These are phyloP conservation scores for Falco cherrug DNA, from an alignment of 2,797 vertebrate species.

Conservation along the genomic window DNA sequence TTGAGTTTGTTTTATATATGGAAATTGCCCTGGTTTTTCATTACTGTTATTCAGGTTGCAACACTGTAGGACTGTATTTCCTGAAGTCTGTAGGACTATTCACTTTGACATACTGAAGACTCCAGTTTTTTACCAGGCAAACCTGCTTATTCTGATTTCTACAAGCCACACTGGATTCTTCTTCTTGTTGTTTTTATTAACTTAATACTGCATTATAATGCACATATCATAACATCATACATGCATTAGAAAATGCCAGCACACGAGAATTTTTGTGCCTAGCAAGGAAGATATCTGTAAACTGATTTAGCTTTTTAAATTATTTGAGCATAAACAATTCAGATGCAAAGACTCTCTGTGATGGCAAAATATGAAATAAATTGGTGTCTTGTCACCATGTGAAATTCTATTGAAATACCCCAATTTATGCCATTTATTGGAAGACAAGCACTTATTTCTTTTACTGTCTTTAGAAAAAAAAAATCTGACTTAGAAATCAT, in stretches of 20 bases:
- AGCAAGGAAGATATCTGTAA: neutral
- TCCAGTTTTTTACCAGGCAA: neutral
- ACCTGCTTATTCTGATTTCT: neutral
- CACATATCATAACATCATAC: neutral
- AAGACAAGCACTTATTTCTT: conserved; percentile 11
- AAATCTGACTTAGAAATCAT: neutral
- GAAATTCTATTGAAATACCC: conserved; percentile 24
- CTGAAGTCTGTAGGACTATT: neutral
- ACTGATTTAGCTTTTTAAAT: neutral
- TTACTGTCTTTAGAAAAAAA: neutral
- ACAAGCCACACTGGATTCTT: neutral
- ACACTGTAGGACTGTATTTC: neutral
- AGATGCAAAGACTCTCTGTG: neutral
- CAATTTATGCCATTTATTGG: neutral
- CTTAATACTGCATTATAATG: neutral
- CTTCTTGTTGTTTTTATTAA: neutral
- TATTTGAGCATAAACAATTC: conserved; percentile 14
- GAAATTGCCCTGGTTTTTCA: neutral
- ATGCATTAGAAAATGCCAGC: neutral
- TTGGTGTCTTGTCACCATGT: neutral
- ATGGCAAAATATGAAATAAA: conserved; percentile 14
- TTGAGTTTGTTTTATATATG: neutral
- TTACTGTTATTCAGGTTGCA: conserved; percentile 11
- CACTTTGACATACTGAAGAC: neutral
- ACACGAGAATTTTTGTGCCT: neutral